Conservation (phyloP, 2,797 vertebrate species). For the Craterocephalus amniculus region DNA sequence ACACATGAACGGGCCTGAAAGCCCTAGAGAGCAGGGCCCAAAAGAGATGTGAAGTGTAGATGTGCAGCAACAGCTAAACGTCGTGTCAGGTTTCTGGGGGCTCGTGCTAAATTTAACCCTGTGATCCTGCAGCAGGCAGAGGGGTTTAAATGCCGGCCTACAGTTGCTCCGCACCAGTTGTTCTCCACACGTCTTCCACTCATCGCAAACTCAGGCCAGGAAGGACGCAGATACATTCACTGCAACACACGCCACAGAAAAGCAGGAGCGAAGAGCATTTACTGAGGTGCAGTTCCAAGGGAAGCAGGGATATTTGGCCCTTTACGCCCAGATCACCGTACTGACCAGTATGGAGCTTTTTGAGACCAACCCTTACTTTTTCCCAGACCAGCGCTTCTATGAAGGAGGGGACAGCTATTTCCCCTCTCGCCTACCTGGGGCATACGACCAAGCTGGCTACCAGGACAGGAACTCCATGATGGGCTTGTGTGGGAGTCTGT, state of each 20-base stretch:
- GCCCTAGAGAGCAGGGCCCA: conserved; percentile 83
- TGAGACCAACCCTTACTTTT: conserved; percentile 97
- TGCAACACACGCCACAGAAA: conserved; percentile 48
- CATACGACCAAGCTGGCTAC: conserved; percentile 87
- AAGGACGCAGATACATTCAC: conserved; percentile 64
- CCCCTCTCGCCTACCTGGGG: conserved; percentile 86
- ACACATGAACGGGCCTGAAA: conserved; percentile 62
- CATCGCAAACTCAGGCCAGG: conserved; percentile 73
- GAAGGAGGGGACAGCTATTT: conserved; percentile 93
- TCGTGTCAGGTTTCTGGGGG: conserved; percentile 94
- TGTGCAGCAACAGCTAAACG: conserved; percentile 99
- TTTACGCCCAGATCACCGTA: conserved; percentile 52
- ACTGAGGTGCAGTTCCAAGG: conserved; percentile 55
- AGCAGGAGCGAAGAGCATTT: conserved; percentile 60
- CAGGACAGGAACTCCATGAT: conserved; percentile 88
- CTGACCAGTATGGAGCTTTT: conserved; percentile 93
- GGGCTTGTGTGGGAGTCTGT: conserved; percentile 84
- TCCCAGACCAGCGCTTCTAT: conserved; percentile 97
- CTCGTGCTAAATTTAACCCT: conserved; percentile 99
- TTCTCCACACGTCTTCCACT: conserved; percentile 83
- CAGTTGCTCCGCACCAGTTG: conserved; percentile 96
- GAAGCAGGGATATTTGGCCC: conserved; percentile 56
- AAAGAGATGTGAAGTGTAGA: conserved; percentile 94
- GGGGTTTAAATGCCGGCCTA: conserved; percentile 99
- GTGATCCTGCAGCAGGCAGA: conserved; percentile 96